Evolutionary conservation across 2,113 vertebrate species (phyloP).

Genomic region (Etheostoma spectabile): DNA sequence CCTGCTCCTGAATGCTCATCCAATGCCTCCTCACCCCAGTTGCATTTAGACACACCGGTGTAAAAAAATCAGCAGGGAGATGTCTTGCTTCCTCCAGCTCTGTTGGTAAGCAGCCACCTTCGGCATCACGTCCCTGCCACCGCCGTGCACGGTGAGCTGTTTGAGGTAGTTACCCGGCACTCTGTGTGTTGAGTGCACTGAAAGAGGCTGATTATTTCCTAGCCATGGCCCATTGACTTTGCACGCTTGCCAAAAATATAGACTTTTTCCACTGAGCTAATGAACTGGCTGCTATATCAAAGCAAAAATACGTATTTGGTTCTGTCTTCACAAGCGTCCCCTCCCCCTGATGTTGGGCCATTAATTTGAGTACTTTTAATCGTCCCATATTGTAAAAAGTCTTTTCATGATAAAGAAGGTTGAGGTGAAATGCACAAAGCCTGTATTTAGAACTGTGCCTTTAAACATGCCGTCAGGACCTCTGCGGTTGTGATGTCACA

Average conservation of each 20-base stretch:
- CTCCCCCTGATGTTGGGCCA: conserved; percentile 34
- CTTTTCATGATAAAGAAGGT: no score
- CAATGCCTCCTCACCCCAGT: conserved; percentile 22
- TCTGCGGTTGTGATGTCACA: no score
- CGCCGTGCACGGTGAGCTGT: conserved; percentile 8
- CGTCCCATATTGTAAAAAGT: no score
- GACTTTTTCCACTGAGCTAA: conserved; percentile 64
- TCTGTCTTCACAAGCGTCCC: conserved; percentile 15
- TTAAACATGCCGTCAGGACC: no score
- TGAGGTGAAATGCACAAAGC: no score
- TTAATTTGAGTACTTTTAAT: conserved; percentile 27
- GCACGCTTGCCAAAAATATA: conserved; percentile 64
- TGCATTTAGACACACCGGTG: conserved; percentile 27
- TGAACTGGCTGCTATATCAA: conserved; percentile 58
- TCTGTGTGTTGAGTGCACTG: conserved; percentile 34
- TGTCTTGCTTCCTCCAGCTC: conserved; percentile 19
- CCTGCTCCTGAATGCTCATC: conserved; percentile 42
- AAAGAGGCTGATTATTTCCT: conserved; percentile 63
- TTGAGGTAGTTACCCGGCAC: conserved; percentile 35
- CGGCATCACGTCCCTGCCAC: not conserved
- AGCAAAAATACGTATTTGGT: conserved; percentile 28
- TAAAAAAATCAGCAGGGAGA: conserved; percentile 17
- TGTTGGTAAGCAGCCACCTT: conserved; percentile 35
- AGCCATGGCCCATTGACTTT: conserved; percentile 58
- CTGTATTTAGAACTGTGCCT: no score